Evolutionary conservation across 2,888 invertebrate species (phyloP).

Genomic region (Actias luna): DNA sequence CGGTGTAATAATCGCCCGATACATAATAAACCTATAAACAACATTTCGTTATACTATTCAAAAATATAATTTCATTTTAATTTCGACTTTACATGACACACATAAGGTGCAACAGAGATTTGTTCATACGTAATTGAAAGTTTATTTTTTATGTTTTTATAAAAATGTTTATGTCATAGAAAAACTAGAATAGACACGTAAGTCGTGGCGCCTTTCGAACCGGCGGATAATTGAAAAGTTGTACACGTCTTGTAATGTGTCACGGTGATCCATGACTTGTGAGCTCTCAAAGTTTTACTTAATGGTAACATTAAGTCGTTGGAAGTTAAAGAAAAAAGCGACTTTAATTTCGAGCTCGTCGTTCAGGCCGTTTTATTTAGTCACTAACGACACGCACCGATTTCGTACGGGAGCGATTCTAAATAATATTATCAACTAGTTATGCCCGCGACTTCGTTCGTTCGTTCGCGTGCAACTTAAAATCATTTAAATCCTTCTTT

Average conservation of each 20-base stretch:
- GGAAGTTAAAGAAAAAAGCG: conserved; percentile 3
- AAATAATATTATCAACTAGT: too few species aligned
- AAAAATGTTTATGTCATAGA: conserved; percentile 31
- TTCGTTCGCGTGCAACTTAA: too few species aligned
- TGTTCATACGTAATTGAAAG: not conserved
- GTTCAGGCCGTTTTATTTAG: not conserved
- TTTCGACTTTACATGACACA: not conserved
- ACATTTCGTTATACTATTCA: not conserved
- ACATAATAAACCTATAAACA: conserved; percentile 12
- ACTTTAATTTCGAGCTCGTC: not conserved
- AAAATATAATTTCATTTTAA: not conserved
- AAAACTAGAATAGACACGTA: conserved; percentile 24
- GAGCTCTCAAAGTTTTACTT: conserved; percentile 16
- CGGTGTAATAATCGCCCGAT: conserved; percentile 17
- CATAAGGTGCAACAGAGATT: not conserved
- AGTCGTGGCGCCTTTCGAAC: conserved; percentile 28
- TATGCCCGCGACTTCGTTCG: too few species aligned
- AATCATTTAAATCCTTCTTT: too few species aligned
- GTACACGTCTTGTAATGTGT: conserved; percentile 23
- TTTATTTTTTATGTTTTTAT: too few species aligned
- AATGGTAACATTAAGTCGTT: conserved; percentile 17
- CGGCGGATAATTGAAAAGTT: conserved; percentile 28
- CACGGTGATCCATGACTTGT: conserved; percentile 20
- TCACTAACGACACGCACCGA: too few species aligned
- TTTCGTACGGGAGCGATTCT: too few species aligned